phyloP scores from a whole-genome alignment of 2,888 invertebrate species.

The Sphecodes monilicornis region DNA sequence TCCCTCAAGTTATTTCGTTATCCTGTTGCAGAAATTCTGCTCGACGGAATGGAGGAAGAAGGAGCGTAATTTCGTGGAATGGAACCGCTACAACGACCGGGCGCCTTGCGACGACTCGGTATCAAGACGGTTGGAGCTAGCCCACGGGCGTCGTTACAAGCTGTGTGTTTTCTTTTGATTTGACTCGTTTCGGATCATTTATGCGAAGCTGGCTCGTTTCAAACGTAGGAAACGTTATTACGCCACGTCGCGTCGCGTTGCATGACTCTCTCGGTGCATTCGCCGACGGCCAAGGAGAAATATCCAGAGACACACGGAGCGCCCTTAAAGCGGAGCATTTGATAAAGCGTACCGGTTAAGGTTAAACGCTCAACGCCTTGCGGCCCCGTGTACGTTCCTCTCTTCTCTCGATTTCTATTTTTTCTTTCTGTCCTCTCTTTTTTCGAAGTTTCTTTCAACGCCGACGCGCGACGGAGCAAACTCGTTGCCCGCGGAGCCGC shows the following conservation, averaged over 20 bases:
- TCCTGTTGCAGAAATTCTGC: background rate
- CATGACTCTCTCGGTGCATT: conserved; percentile 49
- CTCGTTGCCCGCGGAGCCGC: background rate
- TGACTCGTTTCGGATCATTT: conserved; percentile 14
- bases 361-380: conserved; percentile 6
- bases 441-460: background rate
- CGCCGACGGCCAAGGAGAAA: conserved; percentile 37
- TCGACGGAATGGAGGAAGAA: background rate
- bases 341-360: conserved; percentile 43
- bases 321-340: conserved; percentile 42
- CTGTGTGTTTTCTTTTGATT: conserved; percentile 23
- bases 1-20: background rate
- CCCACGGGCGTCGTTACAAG: background rate
- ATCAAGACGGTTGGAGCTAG: background rate
- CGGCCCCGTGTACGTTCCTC: conserved; percentile 7
- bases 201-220: conserved; percentile 16
- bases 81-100: background rate
- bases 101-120: background rate
- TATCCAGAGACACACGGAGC: conserved; percentile 36
- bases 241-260: conserved; percentile 17
- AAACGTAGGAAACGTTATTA: conserved; percentile 34
- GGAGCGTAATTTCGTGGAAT: background rate
- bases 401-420: background rate
- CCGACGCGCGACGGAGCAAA: background rate
- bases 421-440: too few relatives aligned